phyloP scores from a whole-genome alignment of 2,113 vertebrate species.

The Notarius quadriscutis region DNA sequence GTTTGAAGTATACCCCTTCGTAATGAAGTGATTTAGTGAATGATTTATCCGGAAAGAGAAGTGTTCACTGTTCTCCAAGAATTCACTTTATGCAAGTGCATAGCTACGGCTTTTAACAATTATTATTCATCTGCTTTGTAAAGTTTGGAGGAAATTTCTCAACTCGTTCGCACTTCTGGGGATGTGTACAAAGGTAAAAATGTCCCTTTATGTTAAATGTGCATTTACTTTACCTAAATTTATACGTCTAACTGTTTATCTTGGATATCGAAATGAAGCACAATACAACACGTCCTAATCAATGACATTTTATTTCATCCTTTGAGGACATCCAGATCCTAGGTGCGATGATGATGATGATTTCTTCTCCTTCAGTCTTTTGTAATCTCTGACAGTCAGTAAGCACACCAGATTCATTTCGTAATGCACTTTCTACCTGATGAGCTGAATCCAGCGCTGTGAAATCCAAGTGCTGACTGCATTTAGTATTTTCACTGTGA shows the following conservation, averaged over 20 bases:
- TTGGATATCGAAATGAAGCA: not conserved
- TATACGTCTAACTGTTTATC: not conserved
- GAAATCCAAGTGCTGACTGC: not conserved
- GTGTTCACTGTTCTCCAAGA: not conserved
- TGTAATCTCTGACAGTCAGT: constrained; percentile 1
- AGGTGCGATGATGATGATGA: not conserved
- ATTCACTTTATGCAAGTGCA: not conserved
- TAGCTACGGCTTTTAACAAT: not conserved
- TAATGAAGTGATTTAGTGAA: not conserved
- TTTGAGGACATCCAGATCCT: not conserved
- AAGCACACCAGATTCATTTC: constrained; percentile 38
- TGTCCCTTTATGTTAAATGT: not conserved
- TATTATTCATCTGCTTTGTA: not conserved
- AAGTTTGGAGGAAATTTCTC: not conserved
- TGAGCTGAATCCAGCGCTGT: not conserved
- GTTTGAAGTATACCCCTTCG: not conserved
- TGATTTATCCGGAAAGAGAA: not conserved
- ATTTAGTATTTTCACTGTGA: not conserved
- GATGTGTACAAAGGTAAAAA: not conserved
- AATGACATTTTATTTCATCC: not conserved
- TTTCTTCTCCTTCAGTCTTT: not conserved
- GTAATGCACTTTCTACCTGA: constrained; percentile 37
- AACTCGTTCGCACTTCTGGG: not conserved
- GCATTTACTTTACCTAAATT: too few relatives aligned
- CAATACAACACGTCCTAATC: not conserved